These are phyloP conservation scores for Discoglossus pictus DNA, from an alignment of 2,797 vertebrate species.

Conservation along the genomic window DNA sequence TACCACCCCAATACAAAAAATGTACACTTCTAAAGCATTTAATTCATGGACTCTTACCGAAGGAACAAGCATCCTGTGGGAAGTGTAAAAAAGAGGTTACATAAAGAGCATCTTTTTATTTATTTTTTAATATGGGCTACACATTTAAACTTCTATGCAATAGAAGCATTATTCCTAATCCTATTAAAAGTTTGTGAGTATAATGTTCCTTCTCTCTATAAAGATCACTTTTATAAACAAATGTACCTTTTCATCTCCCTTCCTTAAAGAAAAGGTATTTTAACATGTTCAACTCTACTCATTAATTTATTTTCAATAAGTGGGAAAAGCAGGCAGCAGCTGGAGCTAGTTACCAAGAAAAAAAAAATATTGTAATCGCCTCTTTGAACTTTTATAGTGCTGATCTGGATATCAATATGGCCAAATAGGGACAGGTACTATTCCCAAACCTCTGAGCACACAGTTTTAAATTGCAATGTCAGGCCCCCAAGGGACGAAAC, in stretches of 20 bases:
- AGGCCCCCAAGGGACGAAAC: conserved; percentile 52
- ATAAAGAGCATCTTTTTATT: too few species aligned
- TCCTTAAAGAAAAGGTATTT: neutral
- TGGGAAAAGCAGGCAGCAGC: neutral
- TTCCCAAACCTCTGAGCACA: conserved; percentile 55
- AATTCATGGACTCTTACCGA: too few species aligned
- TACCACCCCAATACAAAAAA: too few species aligned
- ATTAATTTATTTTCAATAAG: neutral
- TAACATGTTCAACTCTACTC: conserved; percentile 11
- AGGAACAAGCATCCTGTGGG: too few species aligned
- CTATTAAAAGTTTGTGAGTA: neutral
- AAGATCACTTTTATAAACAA: neutral
- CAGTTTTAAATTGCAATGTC: conserved; percentile 53
- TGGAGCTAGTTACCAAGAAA: conserved; percentile 31
- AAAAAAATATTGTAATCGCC: conserved; percentile 18
- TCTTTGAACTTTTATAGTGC: neutral
- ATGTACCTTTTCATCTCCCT: conserved; percentile 1
- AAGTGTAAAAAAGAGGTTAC: neutral
- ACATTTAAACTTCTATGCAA: neutral
- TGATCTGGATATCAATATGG: conserved; percentile 47
- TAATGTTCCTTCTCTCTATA: conserved; percentile 15
- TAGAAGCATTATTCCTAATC: neutral
- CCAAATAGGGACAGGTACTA: conserved; percentile 35
- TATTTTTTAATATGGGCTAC: neutral
- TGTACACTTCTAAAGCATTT: too few species aligned